Conservation (phyloP, 2,888 invertebrate genomes). For the Ischnus inquisitorius region DNA sequence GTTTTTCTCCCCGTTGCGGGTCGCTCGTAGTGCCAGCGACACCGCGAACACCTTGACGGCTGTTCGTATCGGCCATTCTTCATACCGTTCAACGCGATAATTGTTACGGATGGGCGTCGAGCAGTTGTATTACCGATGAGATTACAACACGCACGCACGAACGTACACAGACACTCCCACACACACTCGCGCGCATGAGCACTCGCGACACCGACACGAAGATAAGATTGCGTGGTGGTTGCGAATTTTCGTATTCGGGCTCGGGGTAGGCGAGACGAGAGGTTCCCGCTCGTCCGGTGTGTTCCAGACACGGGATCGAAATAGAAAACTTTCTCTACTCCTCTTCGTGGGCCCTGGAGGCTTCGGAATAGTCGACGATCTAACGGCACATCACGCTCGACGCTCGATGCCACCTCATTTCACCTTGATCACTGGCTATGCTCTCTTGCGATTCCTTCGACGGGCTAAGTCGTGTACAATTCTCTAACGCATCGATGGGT, state of each 20-base stretch:
- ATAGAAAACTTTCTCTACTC: conserved; percentile 72
- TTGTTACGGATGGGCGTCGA: conserved; percentile 33
- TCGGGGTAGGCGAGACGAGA: neutral
- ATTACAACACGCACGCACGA: neutral
- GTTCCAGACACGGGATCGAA: conserved; percentile 53
- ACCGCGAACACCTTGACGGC: conserved; percentile 81
- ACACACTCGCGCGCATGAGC: neutral
- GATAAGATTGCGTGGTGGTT: neutral
- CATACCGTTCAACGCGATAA: conserved; percentile 79
- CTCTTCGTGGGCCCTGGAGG: conserved; percentile 44
- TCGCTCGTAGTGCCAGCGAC: conserved; percentile 82
- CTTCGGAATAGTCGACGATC: conserved; percentile 35
- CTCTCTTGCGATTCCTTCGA: neutral
- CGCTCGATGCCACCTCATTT: conserved; percentile 32
- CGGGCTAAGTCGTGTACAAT: too few relatives aligned
- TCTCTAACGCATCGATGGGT: too few relatives aligned
- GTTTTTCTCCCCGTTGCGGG: conserved; percentile 80
- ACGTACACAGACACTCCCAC: neutral
- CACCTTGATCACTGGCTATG: conserved; percentile 41
- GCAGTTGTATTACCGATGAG: neutral
- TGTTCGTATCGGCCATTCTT: conserved; percentile 85
- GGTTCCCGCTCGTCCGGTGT: conserved; percentile 27
- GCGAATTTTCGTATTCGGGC: neutral
- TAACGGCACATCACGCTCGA: conserved; percentile 53
- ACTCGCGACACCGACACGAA: neutral